Evolutionary conservation across 2,888 invertebrate genomes (phyloP).

Genomic region (Smittia aterrima): DNA sequence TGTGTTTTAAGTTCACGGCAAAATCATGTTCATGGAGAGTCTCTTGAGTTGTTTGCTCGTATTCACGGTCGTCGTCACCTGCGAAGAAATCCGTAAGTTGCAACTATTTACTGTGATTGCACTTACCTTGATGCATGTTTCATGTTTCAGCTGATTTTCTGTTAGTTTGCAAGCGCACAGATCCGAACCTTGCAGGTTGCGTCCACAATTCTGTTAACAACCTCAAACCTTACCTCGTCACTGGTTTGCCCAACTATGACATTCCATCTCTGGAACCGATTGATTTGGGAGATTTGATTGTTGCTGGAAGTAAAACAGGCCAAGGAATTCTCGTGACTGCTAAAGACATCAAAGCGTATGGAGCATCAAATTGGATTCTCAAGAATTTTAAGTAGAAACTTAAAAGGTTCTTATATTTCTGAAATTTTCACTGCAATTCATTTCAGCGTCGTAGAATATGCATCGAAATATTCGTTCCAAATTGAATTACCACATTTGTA

Average conservation of each 20-base stretch:
- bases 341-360: constrained; percentile 42
- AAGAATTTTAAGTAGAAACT: constrained; percentile 32
- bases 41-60: not conserved
- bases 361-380: constrained; percentile 39
- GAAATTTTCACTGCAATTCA: not conserved
- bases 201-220: constrained; percentile 10
- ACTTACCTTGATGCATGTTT: not conserved
- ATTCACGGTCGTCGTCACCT: not conserved
- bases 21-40: not conserved
- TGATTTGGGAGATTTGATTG: constrained; percentile 41
- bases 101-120: not conserved
- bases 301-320: constrained; percentile 37
- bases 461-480: constrained; percentile 51
- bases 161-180: constrained; percentile 11
- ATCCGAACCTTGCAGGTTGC: constrained; percentile 21
- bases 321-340: constrained; percentile 42
- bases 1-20: constrained; percentile 2
- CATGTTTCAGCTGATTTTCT: constrained; percentile 32
- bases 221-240: not conserved
- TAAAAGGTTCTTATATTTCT: not conserved
- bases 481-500: constrained; percentile 56
- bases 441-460: constrained; percentile 51
- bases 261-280: constrained; percentile 34
- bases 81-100: constrained; percentile 35
- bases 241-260: constrained; percentile 29